These are phyloP conservation scores for Leptoclinus maculatus DNA, from an alignment of 2,797 vertebrate genomes.

Conservation along the genomic window DNA sequence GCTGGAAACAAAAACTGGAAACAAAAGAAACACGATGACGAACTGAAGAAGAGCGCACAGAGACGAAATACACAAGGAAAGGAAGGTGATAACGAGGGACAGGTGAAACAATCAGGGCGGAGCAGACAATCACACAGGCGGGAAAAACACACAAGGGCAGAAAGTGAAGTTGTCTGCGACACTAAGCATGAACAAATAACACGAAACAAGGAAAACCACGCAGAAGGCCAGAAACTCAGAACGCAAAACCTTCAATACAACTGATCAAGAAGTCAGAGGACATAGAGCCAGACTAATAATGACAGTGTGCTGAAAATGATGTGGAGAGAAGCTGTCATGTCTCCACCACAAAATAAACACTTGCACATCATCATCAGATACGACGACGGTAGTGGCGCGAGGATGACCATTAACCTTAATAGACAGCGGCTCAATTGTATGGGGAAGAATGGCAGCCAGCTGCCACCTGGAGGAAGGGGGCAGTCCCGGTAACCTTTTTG, in stretches of 20 bases:
- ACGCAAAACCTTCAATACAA: background rate
- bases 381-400: constrained; percentile 21
- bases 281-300: background rate
- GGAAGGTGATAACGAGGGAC: too few relatives aligned
- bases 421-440: constrained; percentile 59
- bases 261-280: background rate
- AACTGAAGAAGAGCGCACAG: too few relatives aligned
- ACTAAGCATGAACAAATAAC: background rate
- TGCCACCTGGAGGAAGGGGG: constrained; percentile 65
- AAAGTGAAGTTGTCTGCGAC: background rate
- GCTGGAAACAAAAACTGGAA: too few relatives aligned
- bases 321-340: background rate
- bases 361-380: constrained; percentile 17
- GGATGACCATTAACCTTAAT: constrained; percentile 72
- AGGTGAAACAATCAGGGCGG: too few relatives aligned
- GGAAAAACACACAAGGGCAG: too few relatives aligned
- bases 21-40: too few relatives aligned
- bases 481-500: constrained; percentile 80
- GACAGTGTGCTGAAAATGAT: background rate
- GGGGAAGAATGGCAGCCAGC: constrained; percentile 53
- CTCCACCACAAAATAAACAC: constrained; percentile 24
- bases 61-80: too few relatives aligned
- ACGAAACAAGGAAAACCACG: background rate
- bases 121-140: too few relatives aligned
- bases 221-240: background rate